phyloP scores from a whole-genome alignment of 2,113 vertebrate genomes.

The Eulemur rufifrons region DNA sequence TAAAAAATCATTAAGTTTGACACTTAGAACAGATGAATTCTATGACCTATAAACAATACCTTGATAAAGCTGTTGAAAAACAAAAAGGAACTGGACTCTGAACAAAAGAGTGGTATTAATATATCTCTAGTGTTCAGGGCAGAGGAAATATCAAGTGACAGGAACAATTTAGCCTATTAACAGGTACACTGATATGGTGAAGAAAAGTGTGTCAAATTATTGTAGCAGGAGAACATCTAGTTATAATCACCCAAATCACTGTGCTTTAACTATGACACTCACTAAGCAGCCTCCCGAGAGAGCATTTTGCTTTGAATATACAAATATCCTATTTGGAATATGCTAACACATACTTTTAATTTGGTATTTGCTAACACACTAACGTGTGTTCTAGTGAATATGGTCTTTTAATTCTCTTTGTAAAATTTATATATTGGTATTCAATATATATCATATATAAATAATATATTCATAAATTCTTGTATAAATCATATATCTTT shows the following conservation, averaged over 20 bases:
- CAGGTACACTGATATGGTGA: not conserved
- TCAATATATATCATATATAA: not conserved
- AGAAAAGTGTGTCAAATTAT: not conserved
- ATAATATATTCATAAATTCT: not conserved
- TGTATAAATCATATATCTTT: not conserved
- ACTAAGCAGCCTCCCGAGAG: not conserved
- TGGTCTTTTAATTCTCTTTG: not conserved
- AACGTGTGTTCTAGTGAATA: not conserved
- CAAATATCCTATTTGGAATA: not conserved
- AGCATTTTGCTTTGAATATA: not conserved
- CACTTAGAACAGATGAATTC: not conserved
- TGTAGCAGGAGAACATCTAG: not conserved
- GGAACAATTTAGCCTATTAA: not conserved
- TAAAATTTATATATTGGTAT: not conserved
- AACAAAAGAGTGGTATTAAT: not conserved
- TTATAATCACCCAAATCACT: not conserved
- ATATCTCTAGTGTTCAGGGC: too few species aligned
- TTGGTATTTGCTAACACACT: not conserved
- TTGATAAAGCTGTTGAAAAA: not conserved
- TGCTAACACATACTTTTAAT: not conserved
- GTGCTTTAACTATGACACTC: not conserved
- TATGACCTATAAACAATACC: not conserved
- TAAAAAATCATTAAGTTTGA: not conserved
- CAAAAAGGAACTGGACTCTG: not conserved
- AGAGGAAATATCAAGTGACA: not conserved